Percentiles rank a stretch among this genome's conserved stretches.
phyloP scores from a whole-genome alignment of 1,140 invertebrate species.

The Drosophila kikkawai region DNA sequence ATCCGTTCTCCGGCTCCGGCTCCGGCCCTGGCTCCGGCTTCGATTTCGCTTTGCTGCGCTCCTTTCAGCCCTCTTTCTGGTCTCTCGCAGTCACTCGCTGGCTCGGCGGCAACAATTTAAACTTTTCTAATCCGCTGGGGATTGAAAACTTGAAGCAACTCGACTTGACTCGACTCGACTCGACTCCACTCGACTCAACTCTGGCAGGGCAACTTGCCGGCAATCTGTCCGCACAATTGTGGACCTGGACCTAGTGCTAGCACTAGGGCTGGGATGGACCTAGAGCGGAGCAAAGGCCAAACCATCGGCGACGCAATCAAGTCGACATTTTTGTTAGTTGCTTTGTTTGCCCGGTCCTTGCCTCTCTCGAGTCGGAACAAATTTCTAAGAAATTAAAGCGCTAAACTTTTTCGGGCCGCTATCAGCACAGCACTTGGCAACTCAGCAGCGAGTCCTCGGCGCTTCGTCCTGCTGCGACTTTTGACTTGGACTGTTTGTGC shows the following conservation, averaged over 20 bases:
- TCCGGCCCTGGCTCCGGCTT: slow-evolving; percentile 54
- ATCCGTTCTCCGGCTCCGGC: slow-evolving; percentile 51
- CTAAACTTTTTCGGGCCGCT: slow-evolving; percentile 78
- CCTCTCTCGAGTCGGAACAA: slow-evolving; percentile 54
- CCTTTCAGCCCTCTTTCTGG: slow-evolving; percentile 6
- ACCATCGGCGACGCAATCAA: slow-evolving; percentile 79
- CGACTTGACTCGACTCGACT: slow-evolving; percentile 25
- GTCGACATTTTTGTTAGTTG: slow-evolving; percentile 83
- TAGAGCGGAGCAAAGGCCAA: slow-evolving; percentile 30
- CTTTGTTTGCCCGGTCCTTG: slow-evolving; percentile 61
- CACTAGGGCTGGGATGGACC: slow-evolving; percentile 12
- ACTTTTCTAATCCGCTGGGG: slow-evolving; percentile 84
- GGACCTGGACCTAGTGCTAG: slow-evolving; percentile 21
- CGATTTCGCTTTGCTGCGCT: slow-evolving; percentile 64
- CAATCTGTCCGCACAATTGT: slow-evolving; percentile 80
- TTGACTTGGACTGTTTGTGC: slow-evolving; percentile 66
- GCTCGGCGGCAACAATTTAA: slow-evolving; percentile 82
- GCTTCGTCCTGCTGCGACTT: slow-evolving; percentile 48
- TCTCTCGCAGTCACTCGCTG: slow-evolving; percentile 19
- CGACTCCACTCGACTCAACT: slow-evolving; percentile 63
- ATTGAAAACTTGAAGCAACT: slow-evolving; percentile 78
- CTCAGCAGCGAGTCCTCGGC: slow-evolving; percentile 56
- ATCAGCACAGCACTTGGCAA: slow-evolving; percentile 80
- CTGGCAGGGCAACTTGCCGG: slow-evolving; percentile 55
- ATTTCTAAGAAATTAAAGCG: slow-evolving; percentile 82